These are phyloP conservation scores for Corvus cornix DNA, from an alignment of 2,113 vertebrate genomes.

Conservation along the genomic window DNA sequence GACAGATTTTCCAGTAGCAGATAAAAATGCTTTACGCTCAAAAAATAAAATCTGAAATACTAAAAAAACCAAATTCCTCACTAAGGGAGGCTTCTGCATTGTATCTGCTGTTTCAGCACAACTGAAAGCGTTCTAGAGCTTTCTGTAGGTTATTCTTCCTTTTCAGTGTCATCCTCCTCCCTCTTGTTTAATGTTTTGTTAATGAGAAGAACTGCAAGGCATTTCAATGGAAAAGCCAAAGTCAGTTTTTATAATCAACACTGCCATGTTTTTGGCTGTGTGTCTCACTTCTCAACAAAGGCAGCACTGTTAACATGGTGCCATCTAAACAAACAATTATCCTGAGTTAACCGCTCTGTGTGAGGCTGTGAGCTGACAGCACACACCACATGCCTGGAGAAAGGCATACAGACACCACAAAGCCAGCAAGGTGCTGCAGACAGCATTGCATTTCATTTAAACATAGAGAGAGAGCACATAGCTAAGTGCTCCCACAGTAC, in stretches of 20 bases:
- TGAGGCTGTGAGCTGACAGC: not conserved
- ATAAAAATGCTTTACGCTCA: not conserved
- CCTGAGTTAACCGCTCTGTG: not conserved
- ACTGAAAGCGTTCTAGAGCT: not conserved
- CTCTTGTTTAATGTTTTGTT: not conserved
- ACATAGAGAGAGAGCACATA: not conserved
- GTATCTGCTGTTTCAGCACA: not conserved
- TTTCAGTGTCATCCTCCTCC: not conserved
- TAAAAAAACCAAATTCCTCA: not conserved
- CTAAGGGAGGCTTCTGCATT: not conserved
- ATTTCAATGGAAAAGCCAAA: not conserved
- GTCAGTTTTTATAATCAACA: not conserved
- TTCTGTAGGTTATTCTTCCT: not conserved
- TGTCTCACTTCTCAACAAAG: not conserved
- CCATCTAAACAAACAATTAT: not conserved
- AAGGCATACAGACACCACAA: not conserved
- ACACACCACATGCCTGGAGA: not conserved
- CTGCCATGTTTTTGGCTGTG: not conserved
- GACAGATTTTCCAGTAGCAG: not conserved
- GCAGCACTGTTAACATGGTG: not conserved
- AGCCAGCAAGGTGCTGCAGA: not conserved
- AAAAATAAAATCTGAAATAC: not conserved
- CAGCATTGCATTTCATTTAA: not conserved
- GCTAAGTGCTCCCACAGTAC: not conserved
- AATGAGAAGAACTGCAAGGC: not conserved